phyloP scores from a whole-genome alignment of 1,140 invertebrate genomes.

The Meloidogyne chitwoodi region DNA sequence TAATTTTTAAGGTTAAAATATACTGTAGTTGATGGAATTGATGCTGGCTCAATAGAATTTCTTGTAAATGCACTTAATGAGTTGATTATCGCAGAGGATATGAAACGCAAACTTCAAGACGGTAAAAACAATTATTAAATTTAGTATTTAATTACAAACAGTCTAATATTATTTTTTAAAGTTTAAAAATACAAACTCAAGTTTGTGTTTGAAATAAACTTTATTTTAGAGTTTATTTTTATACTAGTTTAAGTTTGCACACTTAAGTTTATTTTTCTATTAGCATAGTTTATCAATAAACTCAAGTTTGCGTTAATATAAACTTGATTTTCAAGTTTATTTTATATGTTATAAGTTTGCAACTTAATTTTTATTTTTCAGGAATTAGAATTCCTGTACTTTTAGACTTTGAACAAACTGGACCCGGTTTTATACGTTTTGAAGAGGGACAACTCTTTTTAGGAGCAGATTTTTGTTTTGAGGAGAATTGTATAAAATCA shows the following conservation, averaged over 20 bases:
- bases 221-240: no score
- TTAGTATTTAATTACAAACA: neutral
- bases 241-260: no score
- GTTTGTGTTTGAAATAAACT: no score
- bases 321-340: no score
- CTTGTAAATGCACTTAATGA: conserved; percentile 59
- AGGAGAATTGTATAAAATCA: conserved; percentile 37
- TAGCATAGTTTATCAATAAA: no score
- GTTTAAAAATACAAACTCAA: neutral
- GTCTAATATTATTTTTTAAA: neutral
- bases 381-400: conserved; percentile 53
- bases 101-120: conserved; percentile 56
- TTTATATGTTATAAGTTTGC: no score
- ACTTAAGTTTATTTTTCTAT: no score
- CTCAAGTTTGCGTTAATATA: no score
- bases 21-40: conserved; percentile 52
- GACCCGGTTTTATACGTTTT: conserved; percentile 39
- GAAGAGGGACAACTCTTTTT: conserved; percentile 47
- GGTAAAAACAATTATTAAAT: conserved; percentile 34
- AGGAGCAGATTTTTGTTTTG: conserved; percentile 47
- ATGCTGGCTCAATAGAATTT: conserved; percentile 56
- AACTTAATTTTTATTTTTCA: conserved; percentile 31
- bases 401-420: conserved; percentile 54
- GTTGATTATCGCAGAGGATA: conserved; percentile 57
- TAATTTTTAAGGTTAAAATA: conserved; percentile 33